Percentiles rank a stretch among this genome's conserved stretches.
Evolutionary conservation across 2,888 invertebrate species (phyloP).

Genomic region (Yponomeuta malinellus): DNA sequence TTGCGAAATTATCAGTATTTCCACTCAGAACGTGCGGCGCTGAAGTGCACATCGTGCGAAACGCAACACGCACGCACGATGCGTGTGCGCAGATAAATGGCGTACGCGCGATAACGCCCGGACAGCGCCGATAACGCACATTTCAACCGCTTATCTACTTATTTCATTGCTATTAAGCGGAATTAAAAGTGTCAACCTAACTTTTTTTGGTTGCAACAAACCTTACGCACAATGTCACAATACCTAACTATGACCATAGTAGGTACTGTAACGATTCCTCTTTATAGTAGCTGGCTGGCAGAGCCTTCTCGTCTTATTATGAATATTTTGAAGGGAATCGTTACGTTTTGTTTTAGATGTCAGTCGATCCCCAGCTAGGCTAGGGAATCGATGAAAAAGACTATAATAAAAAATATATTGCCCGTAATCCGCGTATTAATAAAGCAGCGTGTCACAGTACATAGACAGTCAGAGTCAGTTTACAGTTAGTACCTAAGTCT

Average conservation of each 20-base stretch:
- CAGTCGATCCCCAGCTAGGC: too few species aligned
- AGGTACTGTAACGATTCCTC: too few species aligned
- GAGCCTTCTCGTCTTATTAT: too few species aligned
- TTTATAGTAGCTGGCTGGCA: too few species aligned
- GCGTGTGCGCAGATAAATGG: constrained; percentile 58
- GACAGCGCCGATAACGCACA: constrained; percentile 41
- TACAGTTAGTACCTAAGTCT: too few species aligned
- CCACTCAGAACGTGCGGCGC: constrained; percentile 43
- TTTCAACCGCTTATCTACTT: constrained; percentile 10
- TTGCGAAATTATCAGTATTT: constrained; percentile 55
- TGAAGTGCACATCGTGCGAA: constrained; percentile 56
- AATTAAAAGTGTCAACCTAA: constrained; percentile 39
- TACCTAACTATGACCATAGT: not conserved
- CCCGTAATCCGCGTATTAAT: too few species aligned
- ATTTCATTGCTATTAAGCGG: constrained; percentile 3
- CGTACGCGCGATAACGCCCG: constrained; percentile 53
- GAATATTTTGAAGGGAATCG: too few species aligned
- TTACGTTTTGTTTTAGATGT: too few species aligned
- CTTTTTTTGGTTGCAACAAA: constrained; percentile 19
- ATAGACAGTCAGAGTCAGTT: too few species aligned
- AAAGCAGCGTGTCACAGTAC: too few species aligned
- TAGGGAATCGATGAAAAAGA: too few species aligned
- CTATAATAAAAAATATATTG: too few species aligned
- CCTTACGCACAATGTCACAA: not conserved
- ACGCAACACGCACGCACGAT: constrained; percentile 59